Evolutionary conservation across 2,888 invertebrate genomes (phyloP).

Genomic region (Phengaris alcon): DNA sequence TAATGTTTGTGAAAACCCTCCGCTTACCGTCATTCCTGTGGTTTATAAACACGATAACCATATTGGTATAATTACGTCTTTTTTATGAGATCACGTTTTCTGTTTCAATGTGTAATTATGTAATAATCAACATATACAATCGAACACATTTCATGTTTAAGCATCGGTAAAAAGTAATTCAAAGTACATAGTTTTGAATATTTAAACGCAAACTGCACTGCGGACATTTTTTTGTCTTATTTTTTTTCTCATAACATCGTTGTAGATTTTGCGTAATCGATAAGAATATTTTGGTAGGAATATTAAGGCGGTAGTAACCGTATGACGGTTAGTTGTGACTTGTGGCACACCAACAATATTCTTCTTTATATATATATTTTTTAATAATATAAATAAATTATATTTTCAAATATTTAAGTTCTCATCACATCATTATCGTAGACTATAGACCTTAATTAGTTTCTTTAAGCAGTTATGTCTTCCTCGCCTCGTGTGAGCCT

Average conservation of each 20-base stretch:
- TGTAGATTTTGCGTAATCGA: too few relatives aligned
- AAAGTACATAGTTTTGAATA: neutral
- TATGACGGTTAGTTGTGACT: too few relatives aligned
- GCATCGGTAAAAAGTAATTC: neutral
- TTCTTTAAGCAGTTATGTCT: neutral
- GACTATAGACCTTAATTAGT: neutral
- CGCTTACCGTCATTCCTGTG: conserved; percentile 18
- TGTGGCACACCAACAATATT: too few relatives aligned
- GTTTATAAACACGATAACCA: conserved; percentile 28
- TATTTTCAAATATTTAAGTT: neutral
- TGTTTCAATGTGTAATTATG: neutral
- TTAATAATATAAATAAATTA: too few relatives aligned
- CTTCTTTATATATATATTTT: too few relatives aligned
- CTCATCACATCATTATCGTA: neutral
- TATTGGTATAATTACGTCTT: conserved; percentile 8
- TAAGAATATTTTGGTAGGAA: too few relatives aligned
- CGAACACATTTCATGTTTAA: conserved; percentile 2
- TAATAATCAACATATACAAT: conserved; percentile 8
- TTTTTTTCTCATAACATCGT: neutral
- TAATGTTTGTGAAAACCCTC: conserved; percentile 32
- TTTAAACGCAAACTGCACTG: neutral
- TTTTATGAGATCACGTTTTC: conserved; percentile 11
- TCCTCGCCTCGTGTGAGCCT: conserved; percentile 2
- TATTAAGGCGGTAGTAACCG: too few relatives aligned
- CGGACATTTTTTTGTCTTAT: neutral